Base-by-base conservation (phyloP, 2,113 vertebrate species). In the Rhea pennata region DNA sequence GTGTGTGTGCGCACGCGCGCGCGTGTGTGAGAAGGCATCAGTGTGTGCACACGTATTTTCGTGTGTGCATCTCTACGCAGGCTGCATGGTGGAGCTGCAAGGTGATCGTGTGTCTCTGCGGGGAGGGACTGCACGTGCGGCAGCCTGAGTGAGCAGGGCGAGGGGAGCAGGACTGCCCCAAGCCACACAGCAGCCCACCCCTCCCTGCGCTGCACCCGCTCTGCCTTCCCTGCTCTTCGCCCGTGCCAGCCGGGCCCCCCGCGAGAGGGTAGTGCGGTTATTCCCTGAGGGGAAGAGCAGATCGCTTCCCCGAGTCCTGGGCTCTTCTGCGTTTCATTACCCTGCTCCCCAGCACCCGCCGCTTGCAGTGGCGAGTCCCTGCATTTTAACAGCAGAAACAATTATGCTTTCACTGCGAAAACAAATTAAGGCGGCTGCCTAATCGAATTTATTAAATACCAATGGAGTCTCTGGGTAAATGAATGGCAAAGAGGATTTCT, bases 391-490 rank as follows among this genome's bases (percentile, higher is more conserved):
- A 91, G 96, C 96, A 95, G 94, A 94, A 96, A 96, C 94, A 97
- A 96, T 97, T 97, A 96, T 96, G 95, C 95, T 96, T 97, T 93
- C 95, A 97, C 97, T 97, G 96, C 67, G 31, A 94, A 96, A 97
- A 95, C 96, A 96, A 97, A 97, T 97, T 89, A 97, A 97, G 96
- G 97, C 71, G 24, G 92, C 88, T 94, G 96, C 96, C 95, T 97
- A 97, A 97, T 95, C 53, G 90, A 96, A 94, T 97, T 96, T 96
- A 97, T 97, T 97, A 97, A 97, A 97, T 95, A 97, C 94, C 92
- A 96, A 9, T 94, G 94, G 94, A 90, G 84, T 96, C 96, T 94
- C 90, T 90, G 88, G 94, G 92, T 86, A 84, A 96, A 95, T 59
- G 85, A 85, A 90, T 46, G 80, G 94, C 66, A 87, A 31, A 95